These are phyloP conservation scores for Rhagoletis zephyria DNA, from an alignment of 1,140 invertebrate genomes.

Conservation along the genomic window DNA sequence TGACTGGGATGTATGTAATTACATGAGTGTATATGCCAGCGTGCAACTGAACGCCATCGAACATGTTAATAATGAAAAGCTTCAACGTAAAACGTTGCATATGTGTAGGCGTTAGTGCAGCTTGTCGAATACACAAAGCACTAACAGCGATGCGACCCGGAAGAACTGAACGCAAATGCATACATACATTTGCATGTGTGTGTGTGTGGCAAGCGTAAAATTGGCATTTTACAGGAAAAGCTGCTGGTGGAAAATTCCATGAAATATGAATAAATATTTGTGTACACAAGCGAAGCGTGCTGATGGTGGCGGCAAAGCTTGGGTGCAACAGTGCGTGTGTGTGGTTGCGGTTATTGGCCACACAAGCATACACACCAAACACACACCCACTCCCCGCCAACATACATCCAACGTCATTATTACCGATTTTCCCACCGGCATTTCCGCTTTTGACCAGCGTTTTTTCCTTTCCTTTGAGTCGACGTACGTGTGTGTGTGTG, in stretches of 20 bases:
- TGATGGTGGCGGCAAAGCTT: not conserved
- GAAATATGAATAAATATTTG: slow-evolving; percentile 23
- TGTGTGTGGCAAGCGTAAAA: not conserved
- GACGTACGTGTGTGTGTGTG: not conserved
- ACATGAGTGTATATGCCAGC: no score
- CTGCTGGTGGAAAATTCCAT: slow-evolving; percentile 37
- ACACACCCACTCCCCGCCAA: not conserved
- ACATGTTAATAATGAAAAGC: slow-evolving; percentile 48
- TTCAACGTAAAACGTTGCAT: slow-evolving; percentile 18
- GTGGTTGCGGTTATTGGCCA: slow-evolving; percentile 43
- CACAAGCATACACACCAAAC: not conserved
- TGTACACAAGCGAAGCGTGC: not conserved
- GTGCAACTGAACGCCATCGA: not conserved
- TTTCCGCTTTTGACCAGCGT: not conserved
- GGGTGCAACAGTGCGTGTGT: slow-evolving; percentile 18
- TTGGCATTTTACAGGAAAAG: slow-evolving; percentile 26
- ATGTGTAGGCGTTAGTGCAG: slow-evolving; percentile 4
- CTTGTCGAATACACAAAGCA: no score
- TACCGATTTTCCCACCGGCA: not conserved
- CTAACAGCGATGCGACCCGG: no score
- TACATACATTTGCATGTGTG: not conserved
- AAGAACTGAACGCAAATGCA: not conserved
- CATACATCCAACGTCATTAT: not conserved
- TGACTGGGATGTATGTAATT: not conserved
- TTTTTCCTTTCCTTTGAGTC: not conserved